Conservation (phyloP, 1,140 invertebrate genomes). For the Sitodiplosis mosellana region DNA sequence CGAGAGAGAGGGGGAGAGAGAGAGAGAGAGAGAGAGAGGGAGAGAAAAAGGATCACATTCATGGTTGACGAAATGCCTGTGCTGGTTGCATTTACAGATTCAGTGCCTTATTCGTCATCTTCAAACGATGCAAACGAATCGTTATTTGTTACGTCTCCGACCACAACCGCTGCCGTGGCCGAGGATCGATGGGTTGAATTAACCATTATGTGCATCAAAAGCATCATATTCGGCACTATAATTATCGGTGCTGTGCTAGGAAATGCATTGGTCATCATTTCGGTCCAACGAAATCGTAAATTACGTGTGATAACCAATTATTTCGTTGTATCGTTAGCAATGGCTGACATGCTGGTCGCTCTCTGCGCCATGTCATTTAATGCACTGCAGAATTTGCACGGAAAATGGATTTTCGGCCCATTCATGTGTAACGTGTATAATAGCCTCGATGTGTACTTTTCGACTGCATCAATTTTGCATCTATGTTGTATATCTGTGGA, state of each 20-base stretch:
- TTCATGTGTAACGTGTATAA: slow-evolving; percentile 93
- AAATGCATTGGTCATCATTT: slow-evolving; percentile 69
- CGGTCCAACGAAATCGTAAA: slow-evolving; percentile 26
- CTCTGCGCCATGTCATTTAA: slow-evolving; percentile 89
- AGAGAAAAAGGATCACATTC: not conserved
- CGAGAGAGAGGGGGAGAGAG: not conserved
- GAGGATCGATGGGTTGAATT: slow-evolving; percentile 27
- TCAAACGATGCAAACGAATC: no score
- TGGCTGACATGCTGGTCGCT: slow-evolving; percentile 82
- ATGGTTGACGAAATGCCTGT: slow-evolving; percentile 1
- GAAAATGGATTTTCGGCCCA: slow-evolving; percentile 73
- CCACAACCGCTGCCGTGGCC: slow-evolving; percentile 1
- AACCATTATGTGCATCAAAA: slow-evolving; percentile 44
- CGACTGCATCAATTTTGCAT: slow-evolving; percentile 41
- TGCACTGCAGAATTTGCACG: slow-evolving; percentile 64
- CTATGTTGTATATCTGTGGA: slow-evolving; percentile 90
- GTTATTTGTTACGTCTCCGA: no score
- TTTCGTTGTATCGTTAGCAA: slow-evolving; percentile 79
- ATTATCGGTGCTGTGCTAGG: slow-evolving; percentile 74
- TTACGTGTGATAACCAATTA: slow-evolving; percentile 77
- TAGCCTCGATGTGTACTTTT: slow-evolving; percentile 87
- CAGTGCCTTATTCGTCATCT: not conserved
- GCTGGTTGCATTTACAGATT: not conserved
- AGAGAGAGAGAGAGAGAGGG: not conserved
- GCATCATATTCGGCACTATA: slow-evolving; percentile 58